Evolutionary conservation across 1,140 invertebrate species (phyloP).

Genomic region (Sipha flava): DNA sequence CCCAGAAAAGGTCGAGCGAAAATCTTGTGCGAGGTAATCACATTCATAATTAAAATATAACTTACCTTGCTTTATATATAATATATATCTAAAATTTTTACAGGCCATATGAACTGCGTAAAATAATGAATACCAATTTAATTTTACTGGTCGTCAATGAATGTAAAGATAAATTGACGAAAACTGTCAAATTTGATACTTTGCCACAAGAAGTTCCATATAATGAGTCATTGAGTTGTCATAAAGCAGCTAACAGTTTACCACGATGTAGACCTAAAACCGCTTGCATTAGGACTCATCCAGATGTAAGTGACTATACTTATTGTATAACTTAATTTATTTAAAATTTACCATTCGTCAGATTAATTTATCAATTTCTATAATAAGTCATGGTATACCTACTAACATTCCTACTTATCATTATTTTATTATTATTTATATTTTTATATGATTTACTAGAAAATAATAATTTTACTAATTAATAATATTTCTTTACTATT

Average conservation of each 20-base stretch:
- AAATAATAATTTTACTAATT: too few relatives aligned
- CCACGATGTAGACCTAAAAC: conserved; percentile 43
- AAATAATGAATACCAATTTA: conserved; percentile 73
- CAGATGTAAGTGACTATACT: conserved; percentile 41
- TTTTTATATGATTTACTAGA: too few relatives aligned
- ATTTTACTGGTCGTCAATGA: conserved; percentile 71
- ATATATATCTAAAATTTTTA: conserved; percentile 34
- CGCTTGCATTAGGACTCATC: conserved; percentile 44
- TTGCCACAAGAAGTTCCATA: conserved; percentile 42
- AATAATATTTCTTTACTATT: too few relatives aligned
- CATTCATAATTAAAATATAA: background rate
- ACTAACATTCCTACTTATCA: too few relatives aligned
- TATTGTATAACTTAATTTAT: background rate
- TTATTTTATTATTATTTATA: too few relatives aligned
- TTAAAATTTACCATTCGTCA: background rate
- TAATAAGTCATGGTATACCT: too few relatives aligned
- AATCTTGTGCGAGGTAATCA: conserved; percentile 32
- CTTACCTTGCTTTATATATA: too few relatives aligned
- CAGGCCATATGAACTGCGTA: conserved; percentile 72
- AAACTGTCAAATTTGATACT: conserved; percentile 36
- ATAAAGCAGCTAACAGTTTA: conserved; percentile 41
- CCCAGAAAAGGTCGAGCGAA: conserved; percentile 1
- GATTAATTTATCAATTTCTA: background rate
- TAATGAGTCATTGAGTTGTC: conserved; percentile 38
- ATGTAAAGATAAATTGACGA: conserved; percentile 46